Conservation (phyloP, 1,140 invertebrate genomes). For the Cherax quadricarinatus region DNA sequence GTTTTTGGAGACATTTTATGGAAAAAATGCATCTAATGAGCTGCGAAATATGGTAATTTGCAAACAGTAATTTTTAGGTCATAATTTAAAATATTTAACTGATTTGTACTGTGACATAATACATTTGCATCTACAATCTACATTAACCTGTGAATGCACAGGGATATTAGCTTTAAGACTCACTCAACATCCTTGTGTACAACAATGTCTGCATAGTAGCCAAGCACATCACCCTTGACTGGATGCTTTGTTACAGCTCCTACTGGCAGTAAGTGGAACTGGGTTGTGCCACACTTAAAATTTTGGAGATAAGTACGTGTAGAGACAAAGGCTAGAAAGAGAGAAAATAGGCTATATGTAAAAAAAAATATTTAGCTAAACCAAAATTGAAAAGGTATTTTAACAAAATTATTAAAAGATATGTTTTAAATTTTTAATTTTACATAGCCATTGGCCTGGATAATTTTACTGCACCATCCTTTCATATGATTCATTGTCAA, state of each 20-base stretch:
- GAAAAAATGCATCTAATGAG: too few relatives aligned
- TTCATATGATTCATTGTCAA: too few relatives aligned
- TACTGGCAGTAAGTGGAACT: slow-evolving; percentile 40
- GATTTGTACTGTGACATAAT: too few relatives aligned
- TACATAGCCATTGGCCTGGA: too few relatives aligned
- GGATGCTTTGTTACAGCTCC: slow-evolving; percentile 53
- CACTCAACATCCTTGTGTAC: slow-evolving; percentile 56
- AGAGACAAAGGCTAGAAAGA: slow-evolving; percentile 45
- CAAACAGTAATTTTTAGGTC: too few relatives aligned
- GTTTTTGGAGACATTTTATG: too few relatives aligned
- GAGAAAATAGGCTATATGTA: not conserved
- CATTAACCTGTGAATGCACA: too few relatives aligned
- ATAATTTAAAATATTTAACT: too few relatives aligned
- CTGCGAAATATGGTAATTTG: too few relatives aligned
- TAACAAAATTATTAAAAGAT: not conserved
- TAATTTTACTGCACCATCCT: too few relatives aligned
- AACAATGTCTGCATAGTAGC: slow-evolving; percentile 55
- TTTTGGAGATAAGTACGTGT: slow-evolving; percentile 48
- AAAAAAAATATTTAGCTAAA: not conserved
- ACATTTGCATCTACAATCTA: too few relatives aligned
- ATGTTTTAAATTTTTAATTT: not conserved
- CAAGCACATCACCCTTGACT: slow-evolving; percentile 42
- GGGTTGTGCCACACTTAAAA: slow-evolving; percentile 7
- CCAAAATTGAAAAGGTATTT: not conserved
- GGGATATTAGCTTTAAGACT: not conserved